Conservation (phyloP, 2,113 vertebrate genomes). For the Centropristis striata region DNA sequence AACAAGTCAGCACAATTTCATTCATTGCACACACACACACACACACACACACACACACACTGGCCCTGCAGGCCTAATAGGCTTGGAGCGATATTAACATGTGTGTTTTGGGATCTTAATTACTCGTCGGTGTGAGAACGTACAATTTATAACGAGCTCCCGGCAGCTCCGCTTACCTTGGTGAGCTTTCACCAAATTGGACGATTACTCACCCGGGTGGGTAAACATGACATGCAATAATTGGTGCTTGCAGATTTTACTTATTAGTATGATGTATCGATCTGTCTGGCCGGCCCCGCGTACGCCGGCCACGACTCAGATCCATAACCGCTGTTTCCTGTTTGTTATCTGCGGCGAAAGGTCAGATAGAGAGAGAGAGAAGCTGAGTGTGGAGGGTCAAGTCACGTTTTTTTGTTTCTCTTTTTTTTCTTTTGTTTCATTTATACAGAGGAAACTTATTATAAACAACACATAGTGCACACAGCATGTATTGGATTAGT, state of each 20-base stretch:
- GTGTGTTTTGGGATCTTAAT: conserved; percentile 82
- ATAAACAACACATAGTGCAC: too few relatives aligned
- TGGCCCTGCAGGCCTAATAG: conserved; percentile 57
- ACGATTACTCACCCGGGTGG: conserved; percentile 80
- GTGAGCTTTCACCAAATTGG: conserved; percentile 79
- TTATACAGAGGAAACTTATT: not conserved
- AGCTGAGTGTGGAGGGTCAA: not conserved
- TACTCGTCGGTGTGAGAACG: conserved; percentile 58
- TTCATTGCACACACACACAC: conserved; percentile 2
- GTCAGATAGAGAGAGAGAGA: conserved; percentile 36
- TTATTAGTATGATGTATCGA: conserved; percentile 85
- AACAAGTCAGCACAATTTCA: conserved; percentile 37
- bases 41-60: conserved; percentile 10
- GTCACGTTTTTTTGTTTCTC: not conserved
- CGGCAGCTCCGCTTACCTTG: conserved; percentile 72
- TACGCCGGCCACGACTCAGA: conserved; percentile 8
- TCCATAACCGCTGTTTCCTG: conserved; percentile 60
- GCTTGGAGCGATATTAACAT: conserved; percentile 75
- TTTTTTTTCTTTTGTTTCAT: not conserved
- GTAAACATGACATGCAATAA: conserved; percentile 83
- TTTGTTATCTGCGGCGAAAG: conserved; percentile 66
- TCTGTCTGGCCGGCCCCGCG: conserved; percentile 39
- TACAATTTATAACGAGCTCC: conserved; percentile 75
- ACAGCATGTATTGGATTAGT: too few relatives aligned
- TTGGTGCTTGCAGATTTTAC: conserved; percentile 82